Conservation (phyloP, 2,113 vertebrate species). For the Hassar affinis region DNA sequence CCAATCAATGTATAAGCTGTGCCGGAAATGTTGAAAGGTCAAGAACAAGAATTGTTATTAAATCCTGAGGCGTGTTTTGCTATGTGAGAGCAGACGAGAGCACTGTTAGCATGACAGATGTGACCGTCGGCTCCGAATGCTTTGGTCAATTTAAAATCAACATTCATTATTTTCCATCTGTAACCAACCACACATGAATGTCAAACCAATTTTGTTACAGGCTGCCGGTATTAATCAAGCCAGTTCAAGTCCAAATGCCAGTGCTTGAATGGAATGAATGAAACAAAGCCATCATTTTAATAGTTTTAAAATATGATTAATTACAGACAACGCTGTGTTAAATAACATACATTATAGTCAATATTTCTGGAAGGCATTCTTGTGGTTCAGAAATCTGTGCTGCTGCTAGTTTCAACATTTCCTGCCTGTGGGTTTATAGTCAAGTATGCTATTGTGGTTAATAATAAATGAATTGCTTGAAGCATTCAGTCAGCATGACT, state of each 20-base stretch:
- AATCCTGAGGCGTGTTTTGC: neutral
- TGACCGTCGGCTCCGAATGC: neutral
- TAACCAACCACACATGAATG: neutral
- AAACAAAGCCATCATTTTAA: neutral
- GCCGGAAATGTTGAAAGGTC: conserved; percentile 12
- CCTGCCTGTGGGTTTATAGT: neutral
- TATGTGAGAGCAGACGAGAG: neutral
- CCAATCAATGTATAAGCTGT: neutral
- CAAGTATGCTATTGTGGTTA: neutral
- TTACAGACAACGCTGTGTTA: neutral
- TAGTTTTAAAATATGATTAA: neutral
- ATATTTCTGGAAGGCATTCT: neutral
- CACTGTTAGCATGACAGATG: neutral
- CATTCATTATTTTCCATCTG: neutral
- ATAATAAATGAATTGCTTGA: conserved; percentile 6
- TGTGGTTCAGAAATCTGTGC: neutral
- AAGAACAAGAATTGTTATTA: neutral
- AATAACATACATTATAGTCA: neutral
- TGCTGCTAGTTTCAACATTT: neutral
- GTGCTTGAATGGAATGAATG: neutral
- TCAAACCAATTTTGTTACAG: neutral
- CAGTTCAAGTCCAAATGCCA: neutral
- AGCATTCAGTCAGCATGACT: conserved; percentile 25
- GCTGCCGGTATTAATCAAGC: neutral
- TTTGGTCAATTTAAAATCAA: neutral